A percentile compares a stretch with the other conserved stretches of the same genome.
Evolutionary conservation across 2,113 vertebrate genomes (phyloP).

Genomic region (Microcebus griseorufus): DNA sequence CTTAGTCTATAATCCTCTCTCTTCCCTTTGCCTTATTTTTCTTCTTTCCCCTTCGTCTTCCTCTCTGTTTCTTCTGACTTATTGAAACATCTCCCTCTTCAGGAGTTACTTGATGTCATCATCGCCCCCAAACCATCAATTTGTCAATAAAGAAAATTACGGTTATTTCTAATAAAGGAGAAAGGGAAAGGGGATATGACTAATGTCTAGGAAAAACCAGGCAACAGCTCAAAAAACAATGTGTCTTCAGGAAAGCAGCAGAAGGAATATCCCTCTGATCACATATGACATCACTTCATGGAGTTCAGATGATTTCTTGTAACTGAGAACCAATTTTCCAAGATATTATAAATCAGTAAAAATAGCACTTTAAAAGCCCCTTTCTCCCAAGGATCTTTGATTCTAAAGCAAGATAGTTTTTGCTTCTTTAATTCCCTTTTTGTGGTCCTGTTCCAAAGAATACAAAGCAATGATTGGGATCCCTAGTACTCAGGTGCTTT

Average conservation of each 20-base stretch:
- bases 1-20: background rate
- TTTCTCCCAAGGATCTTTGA: slow-evolving; percentile 67
- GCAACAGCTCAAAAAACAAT: slow-evolving; percentile 78
- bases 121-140: slow-evolving; percentile 40
- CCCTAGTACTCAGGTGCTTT: slow-evolving; percentile 11
- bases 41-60: background rate
- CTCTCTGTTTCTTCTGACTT: background rate
- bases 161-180: slow-evolving; percentile 81
- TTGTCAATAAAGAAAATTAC: slow-evolving; percentile 71
- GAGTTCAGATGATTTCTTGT: slow-evolving; percentile 75
- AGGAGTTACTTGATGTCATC: slow-evolving; percentile 35
- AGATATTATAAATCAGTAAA: slow-evolving; percentile 82
- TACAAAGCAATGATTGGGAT: slow-evolving; percentile 72
- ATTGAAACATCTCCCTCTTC: slow-evolving; percentile 41
- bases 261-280: slow-evolving; percentile 82
- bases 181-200: slow-evolving; percentile 77
- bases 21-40: background rate
- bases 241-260: slow-evolving; percentile 79
- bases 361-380: slow-evolving; percentile 75
- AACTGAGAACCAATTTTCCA: slow-evolving; percentile 80
- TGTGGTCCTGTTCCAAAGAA: slow-evolving; percentile 74
- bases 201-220: slow-evolving; percentile 78
- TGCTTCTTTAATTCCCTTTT: slow-evolving; percentile 18
- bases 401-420: slow-evolving; percentile 59
- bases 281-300: slow-evolving; percentile 73